Evolutionary conservation across 2,888 invertebrate genomes (phyloP), one percentile per base, ranked within the genome.

Genomic region (Ecdyonurus torrentis): DNA sequence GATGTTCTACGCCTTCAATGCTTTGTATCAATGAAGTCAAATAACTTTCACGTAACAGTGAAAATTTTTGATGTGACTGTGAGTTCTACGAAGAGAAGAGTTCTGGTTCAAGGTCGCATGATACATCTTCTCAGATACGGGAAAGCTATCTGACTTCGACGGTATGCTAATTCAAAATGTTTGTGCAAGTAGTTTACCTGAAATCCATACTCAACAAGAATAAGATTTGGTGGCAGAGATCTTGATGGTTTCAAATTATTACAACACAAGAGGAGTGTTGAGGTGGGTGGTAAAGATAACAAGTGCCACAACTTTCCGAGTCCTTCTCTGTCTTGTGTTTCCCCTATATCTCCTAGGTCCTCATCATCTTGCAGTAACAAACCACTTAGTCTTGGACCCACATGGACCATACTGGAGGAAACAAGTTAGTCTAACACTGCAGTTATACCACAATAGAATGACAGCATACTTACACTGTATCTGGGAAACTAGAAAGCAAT

Each of bases 141-240:
- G n/a, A n/a, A n/a, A n/a, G n/a, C n/a, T n/a, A n/a, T n/a, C n/a
- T n/a, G n/a, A n/a, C n/a, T n/a, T n/a, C n/a, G n/a, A n/a, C n/a
- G n/a, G n/a, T n/a, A n/a, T n/a, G n/a, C n/a, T n/a, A n/a, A n/a
- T n/a, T n/a, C n/a, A n/a, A n/a, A n/a, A n/a, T n/a, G n/a, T n/a
- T n/a, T n/a, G n/a, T n/a, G n/a, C n/a, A n/a, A n/a, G n/a, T n/a
- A 59, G 64, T 65, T 60, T 69, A 81, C 81, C 77, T 81, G 79
- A 69, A 81, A 81, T 53, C 81, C 81, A 71, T 81, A 82, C 70
- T 82, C 81, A 50, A 79, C 77, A 55, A 82, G 73, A 65, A 81
- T 74, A 55, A 80, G 74, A 68, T 80, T 78, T 20, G 76, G 75
- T n/a, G 81, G 81, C 62, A 81, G 73, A 65, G 72, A 60, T 64